Evolutionary conservation across 2,113 vertebrate species (phyloP).

Genomic region (Albula glossodonta): DNA sequence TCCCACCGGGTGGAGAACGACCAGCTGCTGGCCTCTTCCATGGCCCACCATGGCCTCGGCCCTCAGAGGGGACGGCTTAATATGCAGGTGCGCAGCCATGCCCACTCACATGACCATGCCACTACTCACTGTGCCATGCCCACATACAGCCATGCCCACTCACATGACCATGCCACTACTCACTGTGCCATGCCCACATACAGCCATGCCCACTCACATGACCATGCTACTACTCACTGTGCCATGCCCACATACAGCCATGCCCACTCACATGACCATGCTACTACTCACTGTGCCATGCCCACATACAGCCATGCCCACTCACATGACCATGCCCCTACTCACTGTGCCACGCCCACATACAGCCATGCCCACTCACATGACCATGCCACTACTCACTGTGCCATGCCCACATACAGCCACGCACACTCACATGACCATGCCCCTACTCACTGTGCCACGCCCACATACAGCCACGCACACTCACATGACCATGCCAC

Average conservation of each 20-base stretch:
- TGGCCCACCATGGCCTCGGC: slow-evolving; percentile 78
- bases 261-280: no score
- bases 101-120: background rate
- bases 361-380: background rate
- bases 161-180: background rate
- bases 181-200: no score
- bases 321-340: no score
- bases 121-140: no score
- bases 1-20: slow-evolving; percentile 85
- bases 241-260: background rate
- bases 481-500: background rate
- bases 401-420: no score
- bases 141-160: background rate
- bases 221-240: background rate
- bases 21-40: slow-evolving; percentile 88
- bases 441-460: no score
- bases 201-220: no score
- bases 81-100: slow-evolving; percentile 76
- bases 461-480: background rate
- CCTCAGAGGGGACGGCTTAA: slow-evolving; percentile 90
- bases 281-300: background rate
- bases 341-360: background rate
- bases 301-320: background rate
- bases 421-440: background rate
- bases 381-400: background rate